Evolutionary conservation across 2,797 vertebrate species (phyloP), one percentile per base, ranked within the genome.

Genomic region (Megaceryle alcyon): DNA sequence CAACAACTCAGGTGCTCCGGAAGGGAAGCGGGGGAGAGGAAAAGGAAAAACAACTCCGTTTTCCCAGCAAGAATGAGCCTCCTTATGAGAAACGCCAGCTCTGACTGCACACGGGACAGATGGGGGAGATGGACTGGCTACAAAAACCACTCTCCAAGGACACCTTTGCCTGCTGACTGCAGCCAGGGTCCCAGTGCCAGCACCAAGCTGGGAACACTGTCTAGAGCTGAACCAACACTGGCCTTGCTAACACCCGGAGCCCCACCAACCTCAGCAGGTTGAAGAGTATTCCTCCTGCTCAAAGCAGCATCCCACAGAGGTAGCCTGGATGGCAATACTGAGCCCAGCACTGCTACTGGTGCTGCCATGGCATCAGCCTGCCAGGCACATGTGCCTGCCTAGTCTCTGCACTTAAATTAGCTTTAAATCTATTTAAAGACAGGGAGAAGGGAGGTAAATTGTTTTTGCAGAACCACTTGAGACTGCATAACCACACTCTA

Each of bases 31-130:
- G 37, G 29, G 61, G 65, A 51, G 53, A 88, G 63, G 49, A 82
- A 95, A 83, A 78, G 77, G 77, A 83, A 90, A 92, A 93, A 33
- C 66, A 84, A n/a, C 39, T 39, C 41, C 73, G 8, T 59, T 91
- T 93, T 86, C 70, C 56, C 57, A 84, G 77, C 22, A 72, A 78
- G n/a, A 0, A 1, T 5, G 29, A 82, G 29, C 4, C 37, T 70
- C 14, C 82, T 60, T 53, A 17, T 43, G 44, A 81, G 16, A 25
- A 56, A 57, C 0, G 1, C 13, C 70, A 35, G 80, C 66, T 46
- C 35, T 54, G 51, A 37, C 0, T 22, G 43, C 2, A 5, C 46
- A 26, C 43, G 22, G 54, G 46, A 51, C 15, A 6, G 54, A 18
- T 2, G 3, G 46, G 13, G 57, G 41, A 86, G 1, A 4, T 1